Base-by-base conservation (phyloP, 64 coral and sea anemone genomes). In the Montipora efflorescens region DNA sequence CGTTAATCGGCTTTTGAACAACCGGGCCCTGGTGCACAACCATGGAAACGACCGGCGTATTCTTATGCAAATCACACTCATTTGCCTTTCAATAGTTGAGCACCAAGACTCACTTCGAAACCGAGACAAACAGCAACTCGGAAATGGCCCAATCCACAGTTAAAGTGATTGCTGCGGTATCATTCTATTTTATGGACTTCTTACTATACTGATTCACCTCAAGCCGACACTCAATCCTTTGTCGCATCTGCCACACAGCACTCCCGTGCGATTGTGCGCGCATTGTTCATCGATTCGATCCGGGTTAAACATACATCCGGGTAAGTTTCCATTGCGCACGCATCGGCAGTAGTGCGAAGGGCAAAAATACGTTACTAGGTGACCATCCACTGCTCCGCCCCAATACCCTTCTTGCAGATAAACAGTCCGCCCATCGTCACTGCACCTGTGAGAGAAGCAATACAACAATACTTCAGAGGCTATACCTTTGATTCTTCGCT, bases 311-410 rank as follows among this genome's bases (percentile, higher is more conserved):
- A 90, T 55, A 44, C 98, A 99, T 57, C 98, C 98, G 48, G 77
- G 79, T 67, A 89, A 51, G 49, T 53, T 90, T 20, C 87, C 82
- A 25, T 86, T 18, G 51, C 3, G 61, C 12, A 50, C 73, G 64
- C 98, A 99, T 0, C 75, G 15, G 44, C 98, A 99, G 75, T 99
- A 99, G 4, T 89, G 69, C 12, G 76, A 77, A n/a, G 98, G 98
- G 18, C 98, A 99, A 71, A 84, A 89, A 20, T 96, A 94, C 18
- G 92, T 92, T 69, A 96, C 91, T 25, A 99, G 92, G 55, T 79
- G 69, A 55, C 87, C 92, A 23, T 86, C 58, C 2, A 88, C 13
- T 25, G 89, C 71, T 76, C 98, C 98, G 28, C 80, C 90, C 98
- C 98, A 99, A 81, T 92, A 91, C 44, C 95, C 98, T 76, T 96